These are phyloP conservation scores for Eunapius fragilis DNA, from an alignment of 37 sponge, comb jelly and placozoan genomes.

Conservation along the genomic window DNA sequence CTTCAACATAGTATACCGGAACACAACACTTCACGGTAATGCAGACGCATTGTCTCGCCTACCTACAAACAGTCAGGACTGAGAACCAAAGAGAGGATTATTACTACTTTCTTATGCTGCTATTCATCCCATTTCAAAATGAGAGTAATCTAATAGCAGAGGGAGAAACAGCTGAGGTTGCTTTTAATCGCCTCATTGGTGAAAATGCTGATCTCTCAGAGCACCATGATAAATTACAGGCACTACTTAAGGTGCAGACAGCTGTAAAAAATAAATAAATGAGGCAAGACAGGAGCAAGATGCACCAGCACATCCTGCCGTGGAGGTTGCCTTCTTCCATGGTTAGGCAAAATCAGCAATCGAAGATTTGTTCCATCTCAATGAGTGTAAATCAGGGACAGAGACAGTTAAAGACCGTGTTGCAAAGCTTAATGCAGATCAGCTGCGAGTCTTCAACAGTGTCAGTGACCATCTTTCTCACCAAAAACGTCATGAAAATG, in stretches of 20 bases:
- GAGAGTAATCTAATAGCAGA: conserved; percentile 5
- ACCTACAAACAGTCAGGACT: too few species aligned
- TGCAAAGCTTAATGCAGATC: conserved; percentile 25
- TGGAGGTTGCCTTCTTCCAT: conserved; percentile 7
- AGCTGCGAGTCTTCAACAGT: conserved; percentile 5
- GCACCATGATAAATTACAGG: conserved; percentile 2
- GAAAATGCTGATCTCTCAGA: not conserved
- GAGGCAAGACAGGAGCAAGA: conserved; percentile 16
- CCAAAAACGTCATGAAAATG: conserved; percentile 9
- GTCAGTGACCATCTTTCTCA: conserved; percentile 14
- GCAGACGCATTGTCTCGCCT: too few species aligned
- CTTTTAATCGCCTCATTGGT: not conserved
- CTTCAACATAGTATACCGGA: too few species aligned
- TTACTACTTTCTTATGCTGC: conserved; percentile 40
- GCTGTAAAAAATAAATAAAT: conserved; percentile 16
- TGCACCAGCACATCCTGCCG: not conserved
- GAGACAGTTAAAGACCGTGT: too few species aligned
- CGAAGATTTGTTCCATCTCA: conserved; percentile 14
- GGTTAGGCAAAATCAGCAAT: conserved; percentile 36
- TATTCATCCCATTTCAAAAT: conserved; percentile 46
- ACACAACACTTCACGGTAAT: too few species aligned
- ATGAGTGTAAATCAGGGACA: not conserved
- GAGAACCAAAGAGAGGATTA: conserved; percentile 43
- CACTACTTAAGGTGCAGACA: conserved; percentile 3
- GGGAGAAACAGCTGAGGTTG: conserved; percentile 25